A percentile compares a stretch with the other conserved stretches of the same genome.
Evolutionary conservation across 2,888 invertebrate species (phyloP).

Genomic region (Rhogogaster chlorosoma): DNA sequence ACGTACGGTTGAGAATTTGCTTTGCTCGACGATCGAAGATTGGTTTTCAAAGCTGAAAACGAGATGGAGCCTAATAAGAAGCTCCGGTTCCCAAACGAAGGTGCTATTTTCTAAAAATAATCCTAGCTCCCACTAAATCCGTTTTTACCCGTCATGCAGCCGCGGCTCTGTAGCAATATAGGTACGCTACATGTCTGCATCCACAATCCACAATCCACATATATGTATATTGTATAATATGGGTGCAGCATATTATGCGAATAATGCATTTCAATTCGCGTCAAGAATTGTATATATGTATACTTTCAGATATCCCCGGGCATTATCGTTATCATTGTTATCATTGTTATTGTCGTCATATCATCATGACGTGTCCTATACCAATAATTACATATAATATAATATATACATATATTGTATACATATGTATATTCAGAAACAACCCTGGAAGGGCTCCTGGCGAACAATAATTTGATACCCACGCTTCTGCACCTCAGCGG

Average conservation of each 20-base stretch:
- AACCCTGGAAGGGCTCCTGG: neutral
- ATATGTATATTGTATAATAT: neutral
- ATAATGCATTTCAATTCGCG: neutral
- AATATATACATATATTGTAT: neutral
- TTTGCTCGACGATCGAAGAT: neutral
- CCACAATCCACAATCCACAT: too few species aligned
- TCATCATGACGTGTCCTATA: neutral
- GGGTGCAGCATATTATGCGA: neutral
- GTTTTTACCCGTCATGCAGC: neutral
- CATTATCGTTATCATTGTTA: neutral
- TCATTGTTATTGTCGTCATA: neutral
- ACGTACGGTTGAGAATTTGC: neutral
- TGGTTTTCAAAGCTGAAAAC: slow-evolving; percentile 21
- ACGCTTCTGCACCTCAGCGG: neutral
- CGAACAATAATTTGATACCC: slow-evolving; percentile 5
- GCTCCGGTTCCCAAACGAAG: neutral
- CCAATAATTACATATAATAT: neutral
- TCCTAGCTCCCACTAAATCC: slow-evolving; percentile 21
- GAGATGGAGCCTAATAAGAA: slow-evolving; percentile 20
- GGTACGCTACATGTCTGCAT: neutral
- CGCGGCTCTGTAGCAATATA: neutral
- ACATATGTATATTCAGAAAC: neutral
- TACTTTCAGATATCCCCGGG: neutral
- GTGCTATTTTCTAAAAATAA: slow-evolving; percentile 30
- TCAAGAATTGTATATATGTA: neutral